These are phyloP conservation scores for Lontra canadensis DNA, from an alignment of 2,113 vertebrate genomes.

Conservation along the genomic window DNA sequence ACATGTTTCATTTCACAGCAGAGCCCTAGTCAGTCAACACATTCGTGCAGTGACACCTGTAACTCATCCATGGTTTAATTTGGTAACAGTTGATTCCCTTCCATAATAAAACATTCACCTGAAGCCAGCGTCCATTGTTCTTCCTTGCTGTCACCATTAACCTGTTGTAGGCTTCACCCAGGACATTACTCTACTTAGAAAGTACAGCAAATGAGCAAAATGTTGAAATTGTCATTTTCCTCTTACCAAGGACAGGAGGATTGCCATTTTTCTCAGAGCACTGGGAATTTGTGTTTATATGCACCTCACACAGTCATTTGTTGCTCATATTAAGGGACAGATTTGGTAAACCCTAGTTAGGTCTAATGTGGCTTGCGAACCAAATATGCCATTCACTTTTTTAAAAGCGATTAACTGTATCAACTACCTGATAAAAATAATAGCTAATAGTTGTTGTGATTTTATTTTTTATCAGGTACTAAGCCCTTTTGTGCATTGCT, in stretches of 20 bases:
- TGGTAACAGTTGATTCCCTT: conserved; percentile 45
- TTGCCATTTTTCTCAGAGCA: background rate
- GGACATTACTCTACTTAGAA: background rate
- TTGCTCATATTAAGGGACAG: background rate
- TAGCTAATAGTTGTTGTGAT: background rate
- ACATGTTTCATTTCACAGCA: conserved; percentile 12
- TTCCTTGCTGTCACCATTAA: background rate
- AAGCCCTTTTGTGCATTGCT: background rate
- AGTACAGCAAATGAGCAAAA: background rate
- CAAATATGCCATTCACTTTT: background rate
- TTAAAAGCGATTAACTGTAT: background rate
- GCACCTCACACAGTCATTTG: background rate
- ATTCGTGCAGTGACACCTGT: background rate
- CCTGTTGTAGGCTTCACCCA: background rate
- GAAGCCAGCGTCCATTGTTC: conserved; percentile 4
- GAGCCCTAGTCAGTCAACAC: background rate
- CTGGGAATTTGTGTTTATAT: background rate
- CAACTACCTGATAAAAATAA: background rate
- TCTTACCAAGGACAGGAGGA: background rate
- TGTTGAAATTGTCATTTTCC: background rate
- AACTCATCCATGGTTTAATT: conserved; percentile 39
- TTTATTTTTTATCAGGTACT: background rate
- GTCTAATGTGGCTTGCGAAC: background rate
- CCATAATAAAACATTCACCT: conserved; percentile 23
- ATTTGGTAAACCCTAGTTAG: background rate